A percentile compares a stretch with the other conserved stretches of the same genome.
phyloP scores from a whole-genome alignment of 2,888 invertebrate genomes.

The Parnassius mnemosyne region DNA sequence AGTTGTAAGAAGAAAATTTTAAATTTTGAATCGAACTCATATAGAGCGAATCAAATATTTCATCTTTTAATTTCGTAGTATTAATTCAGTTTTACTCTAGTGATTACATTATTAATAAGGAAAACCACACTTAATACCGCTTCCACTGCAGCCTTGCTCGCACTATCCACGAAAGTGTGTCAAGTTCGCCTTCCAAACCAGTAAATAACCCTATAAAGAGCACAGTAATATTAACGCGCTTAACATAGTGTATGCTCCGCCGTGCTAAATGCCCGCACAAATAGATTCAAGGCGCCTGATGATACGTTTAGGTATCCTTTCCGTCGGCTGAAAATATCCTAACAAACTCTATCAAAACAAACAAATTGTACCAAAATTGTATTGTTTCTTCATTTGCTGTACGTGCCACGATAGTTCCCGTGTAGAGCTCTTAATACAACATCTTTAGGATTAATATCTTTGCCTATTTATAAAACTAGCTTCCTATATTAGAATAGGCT shows the following conservation, averaged over 20 bases:
- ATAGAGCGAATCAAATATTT: not conserved
- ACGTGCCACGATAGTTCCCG: too few species aligned
- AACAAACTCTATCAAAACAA: not conserved
- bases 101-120: constrained; percentile 12
- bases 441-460: too few species aligned
- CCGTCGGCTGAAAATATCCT: constrained; percentile 11
- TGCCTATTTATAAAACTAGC: too few species aligned
- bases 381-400: too few species aligned
- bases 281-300: constrained; percentile 34
- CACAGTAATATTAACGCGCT: constrained; percentile 33
- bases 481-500: too few species aligned
- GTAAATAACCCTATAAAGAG: constrained; percentile 43
- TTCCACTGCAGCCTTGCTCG: constrained; percentile 10
- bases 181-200: constrained; percentile 45
- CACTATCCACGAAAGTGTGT: constrained; percentile 32
- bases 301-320: constrained; percentile 12
- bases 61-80: not conserved
- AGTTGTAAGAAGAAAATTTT: too few species aligned
- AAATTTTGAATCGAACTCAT: too few species aligned
- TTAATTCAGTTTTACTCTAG: not conserved
- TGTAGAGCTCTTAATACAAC: too few species aligned
- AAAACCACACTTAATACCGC: constrained; percentile 3
- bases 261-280: constrained; percentile 28
- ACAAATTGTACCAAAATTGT: not conserved
- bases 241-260: constrained; percentile 27